A percentile compares a stretch with the other conserved stretches of the same genome.
These are phyloP conservation scores for Pelobates fuscus DNA, from an alignment of 2,113 vertebrate genomes.

Conservation along the genomic window DNA sequence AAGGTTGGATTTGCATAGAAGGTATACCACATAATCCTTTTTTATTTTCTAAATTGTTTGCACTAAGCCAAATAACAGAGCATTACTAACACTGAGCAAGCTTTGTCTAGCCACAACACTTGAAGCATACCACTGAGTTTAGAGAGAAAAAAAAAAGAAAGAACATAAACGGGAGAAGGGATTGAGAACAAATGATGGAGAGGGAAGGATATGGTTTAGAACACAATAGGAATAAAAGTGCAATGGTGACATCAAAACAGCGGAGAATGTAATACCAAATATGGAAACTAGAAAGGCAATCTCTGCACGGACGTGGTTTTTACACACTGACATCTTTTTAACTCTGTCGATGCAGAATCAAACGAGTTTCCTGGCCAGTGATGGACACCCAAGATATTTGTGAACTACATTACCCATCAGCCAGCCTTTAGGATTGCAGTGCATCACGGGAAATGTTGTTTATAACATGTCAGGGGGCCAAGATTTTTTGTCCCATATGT, in stretches of 20 bases:
- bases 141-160: conserved; percentile 62
- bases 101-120: conserved; percentile 75
- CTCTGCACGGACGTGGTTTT: conserved; percentile 80
- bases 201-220: conserved; percentile 35
- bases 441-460: too few relatives aligned
- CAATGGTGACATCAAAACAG: conserved; percentile 64
- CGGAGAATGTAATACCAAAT: conserved; percentile 68
- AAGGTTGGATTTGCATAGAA: conserved; percentile 45
- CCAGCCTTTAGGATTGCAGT: too few relatives aligned
- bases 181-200: conserved; percentile 62
- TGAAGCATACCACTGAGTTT: conserved; percentile 71
- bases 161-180: conserved; percentile 59
- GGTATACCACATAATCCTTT: conserved; percentile 71
- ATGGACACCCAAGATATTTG: too few relatives aligned
- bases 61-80: conserved; percentile 62
- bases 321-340: conserved; percentile 52
- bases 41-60: conserved; percentile 31
- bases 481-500: not conserved
- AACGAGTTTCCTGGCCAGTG: too few relatives aligned
- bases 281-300: conserved; percentile 55
- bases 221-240: conserved; percentile 54
- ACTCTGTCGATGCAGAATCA: not conserved
- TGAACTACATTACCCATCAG: too few relatives aligned
- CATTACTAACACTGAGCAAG: conserved; percentile 76
- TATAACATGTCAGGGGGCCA: too few relatives aligned